Evolutionary conservation across 2,888 invertebrate species (phyloP), one percentile per base, ranked within the genome.

Genomic region (Pandemis heparana): DNA sequence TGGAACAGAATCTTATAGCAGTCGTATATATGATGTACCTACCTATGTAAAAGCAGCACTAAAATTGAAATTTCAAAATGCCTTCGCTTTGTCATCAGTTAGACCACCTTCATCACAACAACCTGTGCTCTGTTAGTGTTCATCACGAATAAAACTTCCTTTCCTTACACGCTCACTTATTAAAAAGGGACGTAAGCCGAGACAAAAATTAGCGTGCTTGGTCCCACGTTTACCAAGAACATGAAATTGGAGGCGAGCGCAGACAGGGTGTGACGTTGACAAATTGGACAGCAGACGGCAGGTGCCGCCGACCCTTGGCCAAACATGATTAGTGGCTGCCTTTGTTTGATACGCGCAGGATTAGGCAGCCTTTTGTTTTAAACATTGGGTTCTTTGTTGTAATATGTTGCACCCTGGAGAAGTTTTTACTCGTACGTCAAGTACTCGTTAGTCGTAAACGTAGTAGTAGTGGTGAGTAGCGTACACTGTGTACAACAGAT

Each of bases 281-380:
- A 83, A 83, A 83, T 83, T 79, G 81, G 78, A 77, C 18, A 18
- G 53, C 14, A 43, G 43, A 43, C 75, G 75, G 76, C 82, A 82
- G 84, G 82, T 83, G 81, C 56, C 82, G 81, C 56, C 82, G 81
- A 81, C 80, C 81, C 79, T 80, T 80, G 63, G 73, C 77, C 72
- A 80, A 81, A 80, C 79, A 78, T 79, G 79, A 81, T 82, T 81
- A 79, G 80, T 79, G 77, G 76, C 23, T 32, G 23, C 63, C 61
- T 69, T 46, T 69, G 67, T 7, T 66, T 61, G 60, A 75, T 74
- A 71, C 70, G 10, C 43, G 39, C n/a, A 4, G 59, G 67, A 68
- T 68, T 68, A 68, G 56, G 23, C 53, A 53, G 41, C 16, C 18
- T 18, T 56, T 39, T 14, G 23, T 67, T 67, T 67, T 23, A 53